Percentiles rank a stretch among this genome's conserved stretches.
These are phyloP conservation scores for Menidia beryllina DNA, from an alignment of 2,113 vertebrate species.

Conservation along the genomic window DNA sequence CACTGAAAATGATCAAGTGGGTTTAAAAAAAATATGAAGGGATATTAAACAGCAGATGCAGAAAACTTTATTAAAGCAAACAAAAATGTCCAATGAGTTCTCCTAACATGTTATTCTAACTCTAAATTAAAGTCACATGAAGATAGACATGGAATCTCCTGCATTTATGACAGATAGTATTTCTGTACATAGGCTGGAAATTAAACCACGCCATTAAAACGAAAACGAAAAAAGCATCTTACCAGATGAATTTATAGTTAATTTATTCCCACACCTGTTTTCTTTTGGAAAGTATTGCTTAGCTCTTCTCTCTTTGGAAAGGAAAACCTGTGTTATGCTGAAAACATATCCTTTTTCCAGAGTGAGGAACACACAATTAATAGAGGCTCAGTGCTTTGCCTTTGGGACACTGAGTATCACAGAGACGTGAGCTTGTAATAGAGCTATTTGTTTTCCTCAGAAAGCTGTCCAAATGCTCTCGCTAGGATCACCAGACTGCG, in stretches of 20 bases:
- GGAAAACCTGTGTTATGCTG: constrained; percentile 14
- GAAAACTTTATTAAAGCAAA: too few relatives aligned
- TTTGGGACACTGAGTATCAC: constrained; percentile 79
- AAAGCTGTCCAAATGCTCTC: constrained; percentile 73
- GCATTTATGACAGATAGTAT: too few relatives aligned
- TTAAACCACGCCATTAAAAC: too few relatives aligned
- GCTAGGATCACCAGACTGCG: constrained; percentile 59
- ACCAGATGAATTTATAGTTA: neutral
- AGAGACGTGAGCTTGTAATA: constrained; percentile 77
- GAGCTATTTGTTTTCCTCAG: constrained; percentile 85
- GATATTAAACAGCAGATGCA: too few relatives aligned
- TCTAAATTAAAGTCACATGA: too few relatives aligned
- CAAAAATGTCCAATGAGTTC: too few relatives aligned
- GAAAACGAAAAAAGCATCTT: too few relatives aligned
- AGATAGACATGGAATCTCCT: too few relatives aligned
- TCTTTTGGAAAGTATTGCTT: neutral
- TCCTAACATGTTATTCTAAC: too few relatives aligned
- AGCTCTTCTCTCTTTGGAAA: neutral
- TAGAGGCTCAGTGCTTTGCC: constrained; percentile 66
- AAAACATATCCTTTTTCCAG: constrained; percentile 35
- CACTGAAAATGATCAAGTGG: too few relatives aligned
- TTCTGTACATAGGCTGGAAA: too few relatives aligned
- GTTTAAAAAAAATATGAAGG: too few relatives aligned
- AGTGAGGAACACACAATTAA: constrained; percentile 66
- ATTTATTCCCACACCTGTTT: neutral